Base-by-base conservation (phyloP, 2,797 vertebrate genomes). In the Clarias fuscus region DNA sequence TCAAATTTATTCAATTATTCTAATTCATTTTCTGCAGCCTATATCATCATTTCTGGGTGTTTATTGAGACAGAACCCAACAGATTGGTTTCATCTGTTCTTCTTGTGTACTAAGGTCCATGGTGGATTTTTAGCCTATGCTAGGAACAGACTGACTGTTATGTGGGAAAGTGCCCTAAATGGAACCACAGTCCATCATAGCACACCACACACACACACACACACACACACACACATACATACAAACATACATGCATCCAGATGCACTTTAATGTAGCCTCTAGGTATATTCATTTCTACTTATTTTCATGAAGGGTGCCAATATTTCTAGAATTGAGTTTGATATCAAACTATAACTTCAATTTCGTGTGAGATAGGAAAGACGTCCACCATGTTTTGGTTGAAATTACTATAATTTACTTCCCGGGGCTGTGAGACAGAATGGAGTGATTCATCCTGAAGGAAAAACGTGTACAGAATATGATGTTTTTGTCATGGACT, bases 341-440 rank as follows among this genome's bases (percentile, higher is more conserved):
- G 24, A 65, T 65, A 62, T 80, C 15, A 65, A 81, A 65, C 59
- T 78, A 61, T 33, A 61, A 22, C 58, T 33, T 79, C 76, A 62
- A 79, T 79, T 65, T 65, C 0, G 7, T 48, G 7, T 27, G 13
- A 81, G 78, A 81, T 27, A 65, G 37, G 65, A 65, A 48, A 65
- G 37, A 27, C 3, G 14, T 65, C 61, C 37, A 17, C 6, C 37
- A 27, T 65, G 20, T 61, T 62, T 79, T 37, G 61, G 27, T 48
- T 81, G 78, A 81, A 81, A 81, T 81, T 24, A 81, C 59, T 64
- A 65, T 81, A 37, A 81, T 65, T 81, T 81, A 81, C 78, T 65
- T 81, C 78, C 78, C 27, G 37, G 14, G 78, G 61, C 37, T 15
- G 7, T 27, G 14, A 24, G 24, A 81, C 78, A 27, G 37, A 65